These are phyloP conservation scores for Pipistrellus pipistrellus DNA, from an alignment of 2,797 vertebrate genomes.

Conservation along the genomic window DNA sequence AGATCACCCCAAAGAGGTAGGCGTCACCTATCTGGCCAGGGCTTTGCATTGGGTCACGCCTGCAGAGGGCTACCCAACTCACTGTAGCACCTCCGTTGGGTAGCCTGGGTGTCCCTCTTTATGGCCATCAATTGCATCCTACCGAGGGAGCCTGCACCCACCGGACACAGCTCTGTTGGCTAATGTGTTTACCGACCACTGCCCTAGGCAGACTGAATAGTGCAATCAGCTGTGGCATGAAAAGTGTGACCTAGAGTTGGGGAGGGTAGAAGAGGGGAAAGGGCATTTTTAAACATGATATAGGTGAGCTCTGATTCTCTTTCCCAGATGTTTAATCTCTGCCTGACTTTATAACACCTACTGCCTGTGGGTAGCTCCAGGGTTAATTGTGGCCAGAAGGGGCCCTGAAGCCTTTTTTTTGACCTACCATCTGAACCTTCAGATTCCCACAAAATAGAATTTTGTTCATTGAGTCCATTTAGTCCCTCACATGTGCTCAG, in stretches of 20 bases:
- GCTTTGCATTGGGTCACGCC: too few relatives aligned
- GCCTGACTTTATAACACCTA: conserved; percentile 35
- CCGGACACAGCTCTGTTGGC: too few relatives aligned
- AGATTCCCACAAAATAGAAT: not conserved
- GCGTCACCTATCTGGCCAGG: too few relatives aligned
- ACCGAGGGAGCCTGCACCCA: too few relatives aligned
- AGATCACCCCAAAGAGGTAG: too few relatives aligned
- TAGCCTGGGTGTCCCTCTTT: too few relatives aligned
- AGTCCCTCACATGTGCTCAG: not conserved
- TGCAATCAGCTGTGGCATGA: not conserved
- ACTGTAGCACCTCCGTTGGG: too few relatives aligned
- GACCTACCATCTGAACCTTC: not conserved
- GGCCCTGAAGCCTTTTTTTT: not conserved
- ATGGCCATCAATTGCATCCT: too few relatives aligned
- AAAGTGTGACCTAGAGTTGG: not conserved
- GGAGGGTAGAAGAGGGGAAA: not conserved
- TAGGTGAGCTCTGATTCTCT: conserved; percentile 24
- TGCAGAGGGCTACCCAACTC: too few relatives aligned
- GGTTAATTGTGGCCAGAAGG: conserved; percentile 38
- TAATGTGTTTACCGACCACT: not conserved
- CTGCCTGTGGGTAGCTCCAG: not conserved
- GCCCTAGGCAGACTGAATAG: not conserved
- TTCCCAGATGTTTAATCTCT: conserved; percentile 40
- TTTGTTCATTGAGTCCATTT: not conserved
- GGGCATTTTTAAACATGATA: not conserved